Evolutionary conservation across 2,888 invertebrate genomes (phyloP), one percentile per base, ranked within the genome.

Genomic region (Branchinecta sandiegonensis): DNA sequence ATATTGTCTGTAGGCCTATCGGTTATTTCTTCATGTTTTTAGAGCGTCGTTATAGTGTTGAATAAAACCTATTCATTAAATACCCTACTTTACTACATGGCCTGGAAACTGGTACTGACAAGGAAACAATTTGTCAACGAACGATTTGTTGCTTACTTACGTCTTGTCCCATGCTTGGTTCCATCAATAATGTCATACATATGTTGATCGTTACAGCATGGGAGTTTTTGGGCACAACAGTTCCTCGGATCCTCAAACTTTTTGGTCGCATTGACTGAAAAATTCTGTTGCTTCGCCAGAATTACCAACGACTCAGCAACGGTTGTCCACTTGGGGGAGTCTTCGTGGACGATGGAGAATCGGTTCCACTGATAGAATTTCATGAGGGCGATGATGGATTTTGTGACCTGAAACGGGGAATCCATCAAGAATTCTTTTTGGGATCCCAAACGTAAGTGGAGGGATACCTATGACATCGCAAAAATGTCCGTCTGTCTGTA

Each of bases 341-440:
- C 86, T 77, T 92, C 91, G 74, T 88, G 86, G 66, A 94, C 82
- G 71, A 96, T 89, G 37, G 92, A 88, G 80, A 95, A 95, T 78
- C 92, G 92, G 74, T 86, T 85, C 97, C 97, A 97, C 74, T 88
- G 85, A 81, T 91, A 94, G 80, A 94, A 90, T 69, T 86, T 83
- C 74, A 99, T 81, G 70, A 97, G 82, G 1, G 95, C 87, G 77
- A 97, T 86, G 74, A 96, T 88, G 66, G 95, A 95, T 80, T 94
- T 94, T 70, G 91, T 92, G 72, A 95, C 93, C 87, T 92, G 78
- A 66, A 80, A 80, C 71, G 56, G 71, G 72, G 71, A 23, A 23
- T 23, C 23, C 23, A 3, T 23, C 23, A 23, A 23, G 23, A 73
- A 67, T 56, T 56, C 7, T 9, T 56, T 56, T 14, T 56, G 0